phyloP scores from a whole-genome alignment of 2,888 invertebrate species.

The Hipparchia sbordonii region DNA sequence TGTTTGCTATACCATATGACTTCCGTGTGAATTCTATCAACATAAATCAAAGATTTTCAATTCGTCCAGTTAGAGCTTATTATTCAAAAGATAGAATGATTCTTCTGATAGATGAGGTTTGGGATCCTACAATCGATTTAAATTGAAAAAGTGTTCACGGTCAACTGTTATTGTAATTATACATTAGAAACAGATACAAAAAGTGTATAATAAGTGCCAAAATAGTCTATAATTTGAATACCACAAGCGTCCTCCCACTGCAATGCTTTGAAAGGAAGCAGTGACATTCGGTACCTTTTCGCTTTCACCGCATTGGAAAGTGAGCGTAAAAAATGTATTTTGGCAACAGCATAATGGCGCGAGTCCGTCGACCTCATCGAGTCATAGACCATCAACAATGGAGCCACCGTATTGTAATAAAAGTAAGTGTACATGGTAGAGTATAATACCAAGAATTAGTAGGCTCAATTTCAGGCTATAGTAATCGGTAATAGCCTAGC shows the following conservation, averaged over 20 bases:
- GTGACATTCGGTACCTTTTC: conserved; percentile 80
- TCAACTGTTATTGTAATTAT: conserved; percentile 5
- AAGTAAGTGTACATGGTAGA: conserved; percentile 64
- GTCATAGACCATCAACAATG: conserved; percentile 76
- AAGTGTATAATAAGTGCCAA: conserved; percentile 61
- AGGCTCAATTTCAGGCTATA: not conserved
- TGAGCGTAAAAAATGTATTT: conserved; percentile 82
- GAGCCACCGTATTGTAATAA: conserved; percentile 70
- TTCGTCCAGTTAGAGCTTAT: not conserved
- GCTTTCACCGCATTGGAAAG: conserved; percentile 83
- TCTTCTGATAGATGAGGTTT: not conserved
- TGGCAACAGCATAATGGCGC: conserved; percentile 75
- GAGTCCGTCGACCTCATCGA: conserved; percentile 70
- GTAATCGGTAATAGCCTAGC: too few relatives aligned
- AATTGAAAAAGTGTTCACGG: conserved; percentile 15
- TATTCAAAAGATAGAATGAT: not conserved
- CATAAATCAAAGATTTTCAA: not conserved
- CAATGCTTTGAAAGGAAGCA: conserved; percentile 78
- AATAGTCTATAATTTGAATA: conserved; percentile 64
- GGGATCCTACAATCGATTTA: not conserved
- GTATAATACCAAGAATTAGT: not conserved
- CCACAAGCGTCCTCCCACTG: conserved; percentile 71
- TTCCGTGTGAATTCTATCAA: conserved; percentile 24
- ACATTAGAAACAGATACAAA: conserved; percentile 33
- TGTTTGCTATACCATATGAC: conserved; percentile 12